Conservation (phyloP, 2,888 invertebrate species). For the Bombyx huttoni region DNA sequence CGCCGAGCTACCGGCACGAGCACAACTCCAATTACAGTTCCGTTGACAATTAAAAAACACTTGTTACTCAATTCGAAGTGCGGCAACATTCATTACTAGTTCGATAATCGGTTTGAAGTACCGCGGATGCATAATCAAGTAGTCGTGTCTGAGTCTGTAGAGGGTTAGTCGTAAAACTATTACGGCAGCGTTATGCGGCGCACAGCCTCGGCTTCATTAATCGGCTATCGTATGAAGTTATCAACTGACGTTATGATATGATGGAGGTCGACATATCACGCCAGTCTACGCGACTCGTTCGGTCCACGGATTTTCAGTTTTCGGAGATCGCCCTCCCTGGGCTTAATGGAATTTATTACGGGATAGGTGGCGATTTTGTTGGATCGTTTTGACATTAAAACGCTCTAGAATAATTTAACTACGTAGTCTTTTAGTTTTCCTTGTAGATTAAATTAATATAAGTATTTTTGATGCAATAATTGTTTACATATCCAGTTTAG, state of each 20-base stretch:
- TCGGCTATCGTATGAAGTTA: slow-evolving; percentile 66
- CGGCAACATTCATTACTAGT: slow-evolving; percentile 59
- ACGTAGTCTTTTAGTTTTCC: too few species aligned
- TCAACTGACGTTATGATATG: slow-evolving; percentile 54
- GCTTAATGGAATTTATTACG: background rate
- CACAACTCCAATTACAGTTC: background rate
- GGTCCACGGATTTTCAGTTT: slow-evolving; percentile 16
- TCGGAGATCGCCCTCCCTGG: slow-evolving; percentile 9
- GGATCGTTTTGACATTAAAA: background rate
- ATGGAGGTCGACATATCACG: slow-evolving; percentile 40
- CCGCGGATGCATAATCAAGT: slow-evolving; percentile 67
- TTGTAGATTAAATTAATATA: too few species aligned
- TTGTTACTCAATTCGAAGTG: slow-evolving; percentile 13
- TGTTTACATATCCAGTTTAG: too few species aligned
- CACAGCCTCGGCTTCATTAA: slow-evolving; percentile 64
- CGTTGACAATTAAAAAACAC: background rate
- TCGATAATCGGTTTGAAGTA: slow-evolving; percentile 64
- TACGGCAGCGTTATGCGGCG: slow-evolving; percentile 59
- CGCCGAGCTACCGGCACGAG: background rate
- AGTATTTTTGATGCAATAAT: too few species aligned
- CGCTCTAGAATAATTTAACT: background rate
- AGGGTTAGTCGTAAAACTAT: slow-evolving; percentile 63
- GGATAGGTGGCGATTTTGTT: background rate
- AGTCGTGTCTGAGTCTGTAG: slow-evolving; percentile 41
- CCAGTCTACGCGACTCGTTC: slow-evolving; percentile 8